Evolutionary conservation across 2,113 vertebrate species (phyloP), one percentile per base, ranked within the genome.

Genomic region (Montifringilla adamsi): DNA sequence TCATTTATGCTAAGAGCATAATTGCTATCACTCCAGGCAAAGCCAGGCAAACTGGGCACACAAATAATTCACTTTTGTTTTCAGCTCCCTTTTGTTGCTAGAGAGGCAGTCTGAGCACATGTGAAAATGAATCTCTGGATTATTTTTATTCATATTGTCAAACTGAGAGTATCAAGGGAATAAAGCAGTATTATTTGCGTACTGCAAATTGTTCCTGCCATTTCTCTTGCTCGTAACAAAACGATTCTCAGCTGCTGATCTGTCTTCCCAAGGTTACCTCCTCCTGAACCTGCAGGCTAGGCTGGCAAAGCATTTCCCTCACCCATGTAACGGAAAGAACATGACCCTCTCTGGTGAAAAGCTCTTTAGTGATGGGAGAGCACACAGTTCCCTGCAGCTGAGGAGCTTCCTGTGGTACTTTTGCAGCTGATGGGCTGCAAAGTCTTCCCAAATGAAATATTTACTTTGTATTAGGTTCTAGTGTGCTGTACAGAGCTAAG

Each of bases 361-460:
- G 33, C 8, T 7, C 52, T 44, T 49, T 37, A 47, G 83, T 70
- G 79, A 47, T 55, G 47, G 75, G 33, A 58, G 55, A 88, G 17
- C 72, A 66, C 41, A 50, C 1, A 73, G 7, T 2, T 88, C 55
- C 41, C 47, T 0, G 2, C 56, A 80, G 87, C 27, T 1, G 2
- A 84, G 35, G 56, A 77, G 63, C 82, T 52, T 86, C 68, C 52
- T 70, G 47, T n/a, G 31, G 55, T 83, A 59, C 59, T 85, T 86
- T 23, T 77, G 63, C 43, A 86, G 59, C 7, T 78, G 85, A 80
- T 33, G 56, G 60, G 64, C 76, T 91, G 52, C 41, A 84, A 69
- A 70, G n/a, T 7, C 63, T 88, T 95, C 76, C 63, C 85, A 94
- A 95, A 68, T 56, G 30, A 93, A 94, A 84, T 95, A 92, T 86